phyloP scores from a whole-genome alignment of 2,888 invertebrate genomes.

The Zootermopsis nevadensis region DNA sequence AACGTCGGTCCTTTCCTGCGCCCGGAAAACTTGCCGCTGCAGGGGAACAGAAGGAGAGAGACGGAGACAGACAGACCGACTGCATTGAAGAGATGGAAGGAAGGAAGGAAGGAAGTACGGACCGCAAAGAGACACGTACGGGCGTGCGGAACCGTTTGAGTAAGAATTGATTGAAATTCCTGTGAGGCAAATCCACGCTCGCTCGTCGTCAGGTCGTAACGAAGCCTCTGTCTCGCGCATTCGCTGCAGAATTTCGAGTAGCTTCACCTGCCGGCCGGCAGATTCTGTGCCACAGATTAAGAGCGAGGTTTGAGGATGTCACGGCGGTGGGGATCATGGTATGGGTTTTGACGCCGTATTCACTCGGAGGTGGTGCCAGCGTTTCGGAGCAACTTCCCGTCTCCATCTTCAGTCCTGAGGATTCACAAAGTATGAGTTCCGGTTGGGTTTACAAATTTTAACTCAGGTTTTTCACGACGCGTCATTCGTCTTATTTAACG shows the following conservation, averaged over 20 bases:
- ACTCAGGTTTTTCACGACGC: too few species aligned
- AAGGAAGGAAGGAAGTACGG: conserved; percentile 32
- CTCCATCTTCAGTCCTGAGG: too few species aligned
- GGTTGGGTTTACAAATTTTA: too few species aligned
- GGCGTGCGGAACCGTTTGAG: conserved; percentile 14
- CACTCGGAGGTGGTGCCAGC: too few species aligned
- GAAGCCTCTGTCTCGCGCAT: not conserved
- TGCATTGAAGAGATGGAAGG: not conserved
- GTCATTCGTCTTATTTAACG: too few species aligned
- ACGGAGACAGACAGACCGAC: not conserved
- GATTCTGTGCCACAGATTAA: too few species aligned
- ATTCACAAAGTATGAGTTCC: too few species aligned
- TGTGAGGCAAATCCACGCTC: conserved; percentile 44
- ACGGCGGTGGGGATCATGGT: too few species aligned
- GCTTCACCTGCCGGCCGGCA: too few species aligned
- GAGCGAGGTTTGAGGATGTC: too few species aligned
- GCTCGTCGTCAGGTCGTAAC: not conserved
- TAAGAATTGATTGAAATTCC: conserved; percentile 51
- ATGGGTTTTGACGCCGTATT: too few species aligned
- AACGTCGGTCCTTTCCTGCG: not conserved
- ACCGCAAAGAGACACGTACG: conserved; percentile 19
- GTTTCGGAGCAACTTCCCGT: too few species aligned
- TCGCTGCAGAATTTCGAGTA: not conserved
- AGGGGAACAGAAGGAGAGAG: not conserved
- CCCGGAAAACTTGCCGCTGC: not conserved